Conservation (phyloP, 1,140 invertebrate species). For the Mactra quadrangularis region DNA sequence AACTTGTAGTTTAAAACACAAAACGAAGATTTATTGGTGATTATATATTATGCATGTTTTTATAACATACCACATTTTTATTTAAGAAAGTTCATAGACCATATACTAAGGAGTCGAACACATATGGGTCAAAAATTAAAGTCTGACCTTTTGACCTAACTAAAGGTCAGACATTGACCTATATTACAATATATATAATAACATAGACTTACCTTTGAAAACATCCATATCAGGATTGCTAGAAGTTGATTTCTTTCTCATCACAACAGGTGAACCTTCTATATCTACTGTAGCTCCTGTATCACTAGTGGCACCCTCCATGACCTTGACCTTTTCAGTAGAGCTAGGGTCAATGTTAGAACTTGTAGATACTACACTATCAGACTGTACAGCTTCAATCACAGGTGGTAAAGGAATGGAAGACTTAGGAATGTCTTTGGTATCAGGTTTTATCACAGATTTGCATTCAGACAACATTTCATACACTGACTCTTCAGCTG, state of each 20-base stretch:
- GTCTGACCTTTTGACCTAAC: too few species aligned
- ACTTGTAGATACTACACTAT: not conserved
- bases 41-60: too few species aligned
- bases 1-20: too few species aligned
- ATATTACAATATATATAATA: too few species aligned
- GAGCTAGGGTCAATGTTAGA: not conserved
- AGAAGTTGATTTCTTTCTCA: constrained; percentile 30
- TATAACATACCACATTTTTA: too few species aligned
- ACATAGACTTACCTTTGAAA: constrained; percentile 42
- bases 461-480: not conserved
- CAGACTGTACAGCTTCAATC: constrained; percentile 6
- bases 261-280: constrained; percentile 31
- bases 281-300: not conserved
- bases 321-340: not conserved
- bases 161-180: too few species aligned
- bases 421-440: constrained; percentile 52
- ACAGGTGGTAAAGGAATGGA: constrained; percentile 31
- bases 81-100: too few species aligned
- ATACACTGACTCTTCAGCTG: not conserved
- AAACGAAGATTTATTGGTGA: too few species aligned
- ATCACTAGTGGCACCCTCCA: not conserved
- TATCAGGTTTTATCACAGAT: constrained; percentile 50
- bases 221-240: constrained; percentile 41
- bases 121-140: too few species aligned
- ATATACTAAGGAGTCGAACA: too few species aligned